A percentile compares a stretch with the other conserved stretches of the same genome.
Conservation (phyloP, 2,113 vertebrate species). For the Nothoprocta perdicaria region DNA sequence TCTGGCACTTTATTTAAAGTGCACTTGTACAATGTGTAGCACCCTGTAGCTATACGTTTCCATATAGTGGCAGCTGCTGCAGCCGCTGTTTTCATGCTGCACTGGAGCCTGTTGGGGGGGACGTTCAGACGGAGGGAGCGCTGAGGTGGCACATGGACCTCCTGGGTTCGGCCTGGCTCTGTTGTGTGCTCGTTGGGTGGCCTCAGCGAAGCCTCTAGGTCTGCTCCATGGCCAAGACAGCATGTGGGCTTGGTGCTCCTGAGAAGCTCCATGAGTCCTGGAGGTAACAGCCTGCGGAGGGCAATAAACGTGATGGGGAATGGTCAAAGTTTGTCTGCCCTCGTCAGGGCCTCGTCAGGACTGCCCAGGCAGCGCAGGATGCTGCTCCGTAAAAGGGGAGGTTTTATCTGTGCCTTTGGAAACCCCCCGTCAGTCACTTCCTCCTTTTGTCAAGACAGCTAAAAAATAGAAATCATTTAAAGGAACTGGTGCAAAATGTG, state of each 20-base stretch:
- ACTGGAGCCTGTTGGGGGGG: neutral
- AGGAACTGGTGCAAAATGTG: constrained; percentile 16
- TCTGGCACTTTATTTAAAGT: neutral
- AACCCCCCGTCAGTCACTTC: neutral
- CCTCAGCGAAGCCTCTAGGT: fast-evolving
- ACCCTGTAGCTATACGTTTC: neutral
- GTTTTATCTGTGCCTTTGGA: constrained; percentile 8
- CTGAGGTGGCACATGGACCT: fast-evolving
- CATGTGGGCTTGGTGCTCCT: neutral
- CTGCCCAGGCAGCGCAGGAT: fast-evolving
- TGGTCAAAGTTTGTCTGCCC: neutral
- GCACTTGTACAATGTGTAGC: neutral
- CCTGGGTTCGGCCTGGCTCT: neutral
- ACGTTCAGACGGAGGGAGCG: neutral
- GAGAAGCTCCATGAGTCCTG: neutral
- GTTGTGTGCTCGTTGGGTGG: neutral
- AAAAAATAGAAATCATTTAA: constrained; percentile 38
- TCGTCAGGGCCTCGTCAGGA: neutral
- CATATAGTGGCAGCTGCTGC: neutral
- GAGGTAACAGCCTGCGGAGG: neutral
- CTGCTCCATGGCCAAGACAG: neutral
- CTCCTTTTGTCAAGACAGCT: constrained; percentile 5
- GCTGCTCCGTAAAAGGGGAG: neutral
- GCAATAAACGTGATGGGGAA: neutral
- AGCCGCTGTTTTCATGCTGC: neutral